Conservation (phyloP, 2,113 vertebrate genomes). For the Neofelis nebulosa region DNA sequence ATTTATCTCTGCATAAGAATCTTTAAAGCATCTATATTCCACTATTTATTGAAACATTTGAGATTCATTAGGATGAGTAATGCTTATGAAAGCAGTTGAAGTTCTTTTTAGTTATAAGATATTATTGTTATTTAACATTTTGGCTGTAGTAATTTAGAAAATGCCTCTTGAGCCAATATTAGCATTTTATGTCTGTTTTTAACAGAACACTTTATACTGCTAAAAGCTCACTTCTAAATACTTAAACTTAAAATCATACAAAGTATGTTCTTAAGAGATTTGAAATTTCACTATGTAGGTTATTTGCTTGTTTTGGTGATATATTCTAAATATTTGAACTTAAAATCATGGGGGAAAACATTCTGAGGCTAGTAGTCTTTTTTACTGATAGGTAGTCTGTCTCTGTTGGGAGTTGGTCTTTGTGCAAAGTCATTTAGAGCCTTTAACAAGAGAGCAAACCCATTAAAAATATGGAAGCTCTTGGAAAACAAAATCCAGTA, state of each 20-base stretch:
- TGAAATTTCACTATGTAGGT: neutral
- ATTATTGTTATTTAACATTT: conserved; percentile 13
- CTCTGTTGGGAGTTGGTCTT: conserved; percentile 46
- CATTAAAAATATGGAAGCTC: conserved; percentile 73
- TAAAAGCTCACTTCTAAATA: conserved; percentile 36
- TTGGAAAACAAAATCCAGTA: conserved; percentile 65
- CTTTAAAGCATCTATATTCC: neutral
- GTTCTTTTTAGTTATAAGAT: neutral
- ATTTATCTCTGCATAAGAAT: neutral
- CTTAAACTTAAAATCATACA: conserved; percentile 22
- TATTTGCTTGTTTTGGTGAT: conserved; percentile 14
- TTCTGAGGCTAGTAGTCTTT: conserved; percentile 1
- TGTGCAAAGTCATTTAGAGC: conserved; percentile 60
- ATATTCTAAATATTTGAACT: conserved; percentile 43
- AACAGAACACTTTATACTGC: neutral
- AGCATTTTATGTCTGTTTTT: conserved; percentile 39
- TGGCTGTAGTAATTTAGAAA: neutral
- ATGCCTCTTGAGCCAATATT: neutral
- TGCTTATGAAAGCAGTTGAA: neutral
- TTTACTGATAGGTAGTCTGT: conserved; percentile 7
- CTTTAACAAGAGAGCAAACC: conserved; percentile 70
- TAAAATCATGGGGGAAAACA: neutral
- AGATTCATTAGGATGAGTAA: neutral
- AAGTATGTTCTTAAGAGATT: neutral
- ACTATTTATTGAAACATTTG: conserved; percentile 51